Conservation (phyloP, 64 coral and sea anemone genomes). For the Montipora foliosa region DNA sequence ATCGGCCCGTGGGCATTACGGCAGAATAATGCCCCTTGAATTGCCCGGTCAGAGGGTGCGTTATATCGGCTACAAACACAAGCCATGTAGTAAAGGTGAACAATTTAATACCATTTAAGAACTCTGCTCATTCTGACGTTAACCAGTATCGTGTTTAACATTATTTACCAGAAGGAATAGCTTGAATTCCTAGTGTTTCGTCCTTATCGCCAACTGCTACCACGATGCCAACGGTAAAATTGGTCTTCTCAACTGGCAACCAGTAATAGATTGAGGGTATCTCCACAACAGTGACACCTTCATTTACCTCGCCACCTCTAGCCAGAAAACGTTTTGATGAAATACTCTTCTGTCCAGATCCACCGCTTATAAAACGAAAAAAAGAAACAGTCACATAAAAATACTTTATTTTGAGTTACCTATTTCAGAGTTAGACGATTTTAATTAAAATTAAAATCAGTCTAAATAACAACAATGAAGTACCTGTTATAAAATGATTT, state of each 20-base stretch:
- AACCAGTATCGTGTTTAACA: background rate
- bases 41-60: too few species aligned
- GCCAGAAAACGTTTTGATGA: slow-evolving; percentile 53
- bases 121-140: too few species aligned
- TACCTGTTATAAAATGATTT: too few species aligned
- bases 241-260: slow-evolving; percentile 32
- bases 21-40: too few species aligned
- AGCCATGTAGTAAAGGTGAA: too few species aligned
- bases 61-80: too few species aligned
- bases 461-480: too few species aligned
- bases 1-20: too few species aligned
- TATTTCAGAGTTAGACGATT: too few species aligned
- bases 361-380: background rate
- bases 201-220: slow-evolving; percentile 37
- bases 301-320: slow-evolving; percentile 45
- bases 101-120: too few species aligned
- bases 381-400: background rate
- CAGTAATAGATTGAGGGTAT: slow-evolving; percentile 58
- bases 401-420: too few species aligned
- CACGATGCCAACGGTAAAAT: slow-evolving; percentile 63
- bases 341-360: background rate
- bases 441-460: too few species aligned
- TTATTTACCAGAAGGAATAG: slow-evolving; percentile 18
- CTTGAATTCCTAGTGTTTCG: background rate
- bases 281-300: slow-evolving; percentile 57